A percentile compares a stretch with the other conserved stretches of the same genome.
phyloP scores from a whole-genome alignment of 2,888 invertebrate species.

The Acleris laterana region DNA sequence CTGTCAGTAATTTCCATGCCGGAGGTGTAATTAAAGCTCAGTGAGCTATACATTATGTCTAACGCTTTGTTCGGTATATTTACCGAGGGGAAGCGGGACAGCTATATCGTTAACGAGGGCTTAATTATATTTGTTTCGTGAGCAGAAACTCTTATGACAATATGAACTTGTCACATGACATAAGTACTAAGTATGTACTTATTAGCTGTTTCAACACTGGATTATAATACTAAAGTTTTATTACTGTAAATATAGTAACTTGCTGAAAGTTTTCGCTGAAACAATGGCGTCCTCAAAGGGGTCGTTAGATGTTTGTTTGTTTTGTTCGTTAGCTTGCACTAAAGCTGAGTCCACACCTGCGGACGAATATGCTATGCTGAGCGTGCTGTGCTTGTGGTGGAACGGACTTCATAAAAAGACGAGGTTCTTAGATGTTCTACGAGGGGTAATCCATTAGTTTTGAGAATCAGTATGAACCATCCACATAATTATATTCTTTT shows the following conservation, averaged over 20 bases:
- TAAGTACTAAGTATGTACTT: slow-evolving; percentile 9
- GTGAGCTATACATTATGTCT: slow-evolving; percentile 58
- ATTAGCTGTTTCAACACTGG: slow-evolving; percentile 16
- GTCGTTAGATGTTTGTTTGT: slow-evolving; percentile 5
- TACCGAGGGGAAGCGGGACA: slow-evolving; percentile 37
- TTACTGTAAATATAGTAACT: slow-evolving; percentile 2
- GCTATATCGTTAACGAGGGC: slow-evolving; percentile 59
- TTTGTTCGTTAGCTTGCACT: slow-evolving; percentile 7
- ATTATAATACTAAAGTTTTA: slow-evolving; percentile 12
- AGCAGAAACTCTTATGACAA: slow-evolving; percentile 46
- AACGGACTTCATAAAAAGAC: no score
- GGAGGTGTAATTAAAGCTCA: slow-evolving; percentile 71
- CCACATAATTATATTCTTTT: no score
- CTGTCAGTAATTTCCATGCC: slow-evolving; percentile 59
- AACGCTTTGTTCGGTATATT: slow-evolving; percentile 49
- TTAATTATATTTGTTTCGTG: slow-evolving; percentile 69
- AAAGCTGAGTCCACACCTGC: neutral
- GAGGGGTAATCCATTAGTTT: no score
- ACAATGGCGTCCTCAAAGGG: slow-evolving; percentile 7
- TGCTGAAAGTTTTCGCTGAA: slow-evolving; percentile 17
- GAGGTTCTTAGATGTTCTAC: no score
- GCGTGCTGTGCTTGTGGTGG: neutral
- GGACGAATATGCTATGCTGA: neutral
- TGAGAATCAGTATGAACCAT: no score
- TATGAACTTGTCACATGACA: slow-evolving; percentile 29